phyloP scores from a whole-genome alignment of 2,113 vertebrate genomes.

The Gallinago paraguaiae region DNA sequence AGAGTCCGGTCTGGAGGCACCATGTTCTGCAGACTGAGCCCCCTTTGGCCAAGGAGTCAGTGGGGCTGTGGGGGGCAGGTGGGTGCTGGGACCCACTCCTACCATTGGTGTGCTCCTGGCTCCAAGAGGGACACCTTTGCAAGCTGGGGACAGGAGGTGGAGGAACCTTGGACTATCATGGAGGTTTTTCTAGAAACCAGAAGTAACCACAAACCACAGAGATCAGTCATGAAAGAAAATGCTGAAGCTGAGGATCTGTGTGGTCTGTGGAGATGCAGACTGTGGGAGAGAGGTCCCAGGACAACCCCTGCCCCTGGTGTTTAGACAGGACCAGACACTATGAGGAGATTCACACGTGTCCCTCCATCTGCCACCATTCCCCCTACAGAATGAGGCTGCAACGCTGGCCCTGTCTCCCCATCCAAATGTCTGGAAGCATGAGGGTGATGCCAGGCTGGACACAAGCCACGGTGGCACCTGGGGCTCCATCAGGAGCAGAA shows the following conservation, averaged over 20 bases:
- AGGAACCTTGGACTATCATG: not conserved
- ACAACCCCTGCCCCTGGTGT: not conserved
- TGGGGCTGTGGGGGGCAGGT: rapidly evolving
- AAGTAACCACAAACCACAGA: not conserved
- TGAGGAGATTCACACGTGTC: rapidly evolving
- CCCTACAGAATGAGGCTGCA: not conserved
- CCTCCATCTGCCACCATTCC: not conserved
- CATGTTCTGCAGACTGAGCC: not conserved
- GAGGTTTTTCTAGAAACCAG: not conserved
- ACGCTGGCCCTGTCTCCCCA: rapidly evolving
- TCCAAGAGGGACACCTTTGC: not conserved
- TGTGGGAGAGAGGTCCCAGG: not conserved
- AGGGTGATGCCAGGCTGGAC: not conserved
- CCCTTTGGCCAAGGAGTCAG: not conserved
- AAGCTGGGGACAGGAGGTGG: rapidly evolving
- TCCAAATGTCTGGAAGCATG: rapidly evolving
- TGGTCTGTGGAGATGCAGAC: not conserved
- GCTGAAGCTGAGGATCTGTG: not conserved
- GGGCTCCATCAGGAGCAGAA: not conserved
- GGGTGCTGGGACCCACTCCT: not conserved
- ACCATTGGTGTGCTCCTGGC: rapidly evolving
- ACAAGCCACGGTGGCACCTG: not conserved
- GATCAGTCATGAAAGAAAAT: not conserved
- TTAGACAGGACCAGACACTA: not conserved
- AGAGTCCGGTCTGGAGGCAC: not conserved